Conservation (phyloP, 2,113 vertebrate genomes). For the Sebastes fasciatus region DNA sequence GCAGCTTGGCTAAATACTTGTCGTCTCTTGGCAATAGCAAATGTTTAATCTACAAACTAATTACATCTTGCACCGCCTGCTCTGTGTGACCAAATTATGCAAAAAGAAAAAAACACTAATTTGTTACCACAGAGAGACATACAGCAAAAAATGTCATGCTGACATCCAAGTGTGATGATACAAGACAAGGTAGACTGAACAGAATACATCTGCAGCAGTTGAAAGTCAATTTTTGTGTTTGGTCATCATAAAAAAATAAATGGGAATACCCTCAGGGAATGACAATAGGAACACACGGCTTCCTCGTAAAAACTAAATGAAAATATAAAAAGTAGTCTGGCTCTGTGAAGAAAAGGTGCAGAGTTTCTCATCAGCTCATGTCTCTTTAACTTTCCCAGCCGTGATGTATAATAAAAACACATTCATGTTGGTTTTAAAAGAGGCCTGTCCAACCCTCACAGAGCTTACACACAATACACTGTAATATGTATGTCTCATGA, state of each 20-base stretch:
- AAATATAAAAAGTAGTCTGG: no score
- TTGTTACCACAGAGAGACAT: neutral
- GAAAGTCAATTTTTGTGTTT: neutral
- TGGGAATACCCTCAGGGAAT: neutral
- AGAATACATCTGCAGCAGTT: neutral
- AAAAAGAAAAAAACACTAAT: conserved; percentile 44
- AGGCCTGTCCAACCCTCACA: conserved; percentile 17
- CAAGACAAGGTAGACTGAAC: neutral
- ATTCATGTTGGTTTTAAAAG: neutral
- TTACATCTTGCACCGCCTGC: conserved; percentile 34
- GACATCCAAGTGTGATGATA: conserved; percentile 3
- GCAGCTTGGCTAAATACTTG: conserved; percentile 47
- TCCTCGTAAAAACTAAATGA: neutral
- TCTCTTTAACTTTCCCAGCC: no score
- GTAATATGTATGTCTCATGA: conserved; percentile 11
- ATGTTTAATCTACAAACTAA: conserved; percentile 53
- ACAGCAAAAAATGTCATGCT: neutral
- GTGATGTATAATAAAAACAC: neutral
- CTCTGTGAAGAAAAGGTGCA: no score
- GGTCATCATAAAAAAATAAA: neutral
- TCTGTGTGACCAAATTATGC: conserved; percentile 46
- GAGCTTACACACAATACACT: neutral
- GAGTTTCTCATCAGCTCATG: no score
- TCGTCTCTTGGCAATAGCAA: conserved; percentile 31
- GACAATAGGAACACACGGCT: neutral